Conservation (phyloP, 2,113 vertebrate genomes). For the Tupaia tana region DNA sequence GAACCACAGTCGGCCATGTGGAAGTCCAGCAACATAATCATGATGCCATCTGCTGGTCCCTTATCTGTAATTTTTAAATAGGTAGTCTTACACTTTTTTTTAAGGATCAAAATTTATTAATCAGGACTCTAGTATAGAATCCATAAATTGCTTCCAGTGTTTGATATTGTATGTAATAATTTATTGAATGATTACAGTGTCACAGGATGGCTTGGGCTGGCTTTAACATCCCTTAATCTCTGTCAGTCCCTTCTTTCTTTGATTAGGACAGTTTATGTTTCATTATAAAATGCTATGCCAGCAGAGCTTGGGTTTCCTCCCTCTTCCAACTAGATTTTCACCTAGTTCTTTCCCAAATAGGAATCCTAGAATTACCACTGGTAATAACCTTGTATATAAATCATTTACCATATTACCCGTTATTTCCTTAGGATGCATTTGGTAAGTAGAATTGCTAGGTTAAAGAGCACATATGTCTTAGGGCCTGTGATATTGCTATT, state of each 20-base stretch:
- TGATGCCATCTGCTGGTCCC: too few species aligned
- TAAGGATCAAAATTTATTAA: constrained; percentile 14
- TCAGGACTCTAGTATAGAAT: neutral
- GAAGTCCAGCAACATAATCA: too few species aligned
- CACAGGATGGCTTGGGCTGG: neutral
- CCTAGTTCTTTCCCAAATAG: neutral
- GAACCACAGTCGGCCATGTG: too few species aligned
- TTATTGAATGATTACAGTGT: neutral
- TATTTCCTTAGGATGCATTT: constrained; percentile 32
- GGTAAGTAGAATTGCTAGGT: neutral
- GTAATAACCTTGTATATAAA: neutral
- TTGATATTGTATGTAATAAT: neutral
- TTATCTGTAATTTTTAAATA: neutral
- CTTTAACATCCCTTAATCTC: neutral
- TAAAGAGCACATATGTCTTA: neutral
- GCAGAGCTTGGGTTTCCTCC: neutral
- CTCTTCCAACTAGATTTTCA: neutral
- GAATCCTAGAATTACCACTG: neutral
- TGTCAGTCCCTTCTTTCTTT: neutral
- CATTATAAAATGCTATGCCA: neutral
- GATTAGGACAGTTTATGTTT: neutral
- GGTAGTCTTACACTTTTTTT: neutral
- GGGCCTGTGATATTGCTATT: neutral
- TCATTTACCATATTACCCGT: neutral
- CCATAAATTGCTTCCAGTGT: neutral